Conservation (phyloP, 2,888 invertebrate species). For the Phlogophora meticulosa region DNA sequence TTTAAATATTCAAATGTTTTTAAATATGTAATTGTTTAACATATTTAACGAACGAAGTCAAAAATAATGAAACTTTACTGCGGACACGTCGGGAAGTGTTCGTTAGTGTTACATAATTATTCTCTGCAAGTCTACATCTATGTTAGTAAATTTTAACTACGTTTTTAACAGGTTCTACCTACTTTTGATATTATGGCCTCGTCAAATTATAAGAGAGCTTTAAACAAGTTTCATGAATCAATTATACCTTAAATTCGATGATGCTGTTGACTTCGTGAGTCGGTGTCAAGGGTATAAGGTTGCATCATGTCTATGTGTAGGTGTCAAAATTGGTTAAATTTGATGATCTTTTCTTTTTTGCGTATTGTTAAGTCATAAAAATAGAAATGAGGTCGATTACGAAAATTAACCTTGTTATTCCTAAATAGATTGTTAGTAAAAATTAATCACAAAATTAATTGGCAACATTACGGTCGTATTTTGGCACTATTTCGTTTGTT, state of each 20-base stretch:
- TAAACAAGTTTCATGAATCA: constrained; percentile 30
- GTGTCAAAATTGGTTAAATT: background rate
- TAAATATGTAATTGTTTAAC: no score
- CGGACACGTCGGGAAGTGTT: no score
- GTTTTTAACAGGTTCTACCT: no score
- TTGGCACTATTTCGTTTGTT: background rate
- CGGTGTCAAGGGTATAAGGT: constrained; percentile 22
- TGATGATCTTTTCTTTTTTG: constrained; percentile 1
- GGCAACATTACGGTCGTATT: background rate
- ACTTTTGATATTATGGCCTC: constrained; percentile 5
- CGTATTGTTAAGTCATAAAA: background rate
- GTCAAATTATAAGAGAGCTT: background rate
- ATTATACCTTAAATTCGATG: constrained; percentile 11
- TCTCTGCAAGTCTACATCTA: no score
- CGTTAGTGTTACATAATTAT: no score
- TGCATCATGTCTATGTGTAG: background rate
- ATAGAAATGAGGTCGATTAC: constrained; percentile 16
- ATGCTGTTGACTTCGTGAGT: constrained; percentile 4
- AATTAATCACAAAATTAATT: background rate
- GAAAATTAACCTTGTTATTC: background rate
- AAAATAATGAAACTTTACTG: no score
- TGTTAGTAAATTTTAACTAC: no score
- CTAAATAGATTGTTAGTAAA: constrained; percentile 1
- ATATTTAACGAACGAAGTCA: no score
- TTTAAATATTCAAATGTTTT: no score